Percentiles rank a stretch among this genome's conserved stretches.
Conservation (phyloP, 2,888 invertebrate species). For the Tubiluchus corallicola region DNA sequence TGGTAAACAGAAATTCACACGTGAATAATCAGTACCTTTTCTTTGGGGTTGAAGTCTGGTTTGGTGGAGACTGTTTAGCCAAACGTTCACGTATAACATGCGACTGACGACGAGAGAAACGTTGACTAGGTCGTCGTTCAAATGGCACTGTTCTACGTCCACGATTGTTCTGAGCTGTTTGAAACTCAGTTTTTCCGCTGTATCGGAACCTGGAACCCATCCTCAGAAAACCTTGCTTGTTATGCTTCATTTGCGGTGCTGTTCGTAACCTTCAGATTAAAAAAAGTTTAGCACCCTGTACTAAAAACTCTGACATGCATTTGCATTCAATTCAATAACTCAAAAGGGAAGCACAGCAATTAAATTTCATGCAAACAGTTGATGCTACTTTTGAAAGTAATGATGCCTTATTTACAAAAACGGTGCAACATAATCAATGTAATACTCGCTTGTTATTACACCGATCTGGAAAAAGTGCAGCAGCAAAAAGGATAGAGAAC, state of each 20-base stretch:
- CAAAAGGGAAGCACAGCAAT: neutral
- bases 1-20: too few species aligned
- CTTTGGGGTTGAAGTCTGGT: neutral
- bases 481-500: too few species aligned
- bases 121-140: constrained; percentile 85
- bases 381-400: too few species aligned
- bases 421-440: too few species aligned
- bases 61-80: constrained; percentile 13
- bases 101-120: constrained; percentile 80
- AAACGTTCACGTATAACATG: constrained; percentile 38
- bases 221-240: constrained; percentile 85
- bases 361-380: too few species aligned
- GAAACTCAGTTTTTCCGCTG: constrained; percentile 90
- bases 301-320: neutral
- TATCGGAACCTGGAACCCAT: constrained; percentile 95
- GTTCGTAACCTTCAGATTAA: constrained; percentile 7
- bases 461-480: too few species aligned
- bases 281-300: neutral
- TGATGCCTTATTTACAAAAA: too few species aligned
- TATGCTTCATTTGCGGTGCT: constrained; percentile 26
- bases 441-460: too few species aligned
- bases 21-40: too few species aligned
- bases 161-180: constrained; percentile 74
- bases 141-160: constrained; percentile 84
- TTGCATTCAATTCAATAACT: constrained; percentile 14